phyloP scores from a whole-genome alignment of 2,797 vertebrate species.

The Anguilla obscura region DNA sequence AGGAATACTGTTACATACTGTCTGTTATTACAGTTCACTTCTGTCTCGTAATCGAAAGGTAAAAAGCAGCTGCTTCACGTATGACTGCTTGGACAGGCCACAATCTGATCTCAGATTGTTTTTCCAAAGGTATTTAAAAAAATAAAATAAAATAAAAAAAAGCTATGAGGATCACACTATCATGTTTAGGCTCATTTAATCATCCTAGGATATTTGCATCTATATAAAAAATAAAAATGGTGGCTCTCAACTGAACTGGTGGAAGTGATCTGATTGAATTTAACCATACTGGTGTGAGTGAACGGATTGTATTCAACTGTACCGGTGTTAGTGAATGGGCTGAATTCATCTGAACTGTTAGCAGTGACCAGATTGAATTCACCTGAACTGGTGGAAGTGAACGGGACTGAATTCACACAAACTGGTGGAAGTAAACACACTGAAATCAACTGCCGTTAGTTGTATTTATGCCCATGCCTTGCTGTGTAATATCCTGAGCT shows the following conservation, averaged over 20 bases:
- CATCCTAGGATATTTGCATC: neutral
- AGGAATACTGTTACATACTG: neutral
- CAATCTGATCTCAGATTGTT: neutral
- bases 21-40: neutral
- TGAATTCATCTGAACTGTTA: neutral
- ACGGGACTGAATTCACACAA: neutral
- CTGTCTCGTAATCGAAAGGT: neutral
- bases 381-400: neutral
- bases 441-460: constrained; percentile 1
- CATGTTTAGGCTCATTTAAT: neutral
- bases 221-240: neutral
- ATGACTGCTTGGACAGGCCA: neutral
- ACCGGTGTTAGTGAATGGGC: too few species aligned
- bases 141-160: neutral
- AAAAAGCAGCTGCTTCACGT: neutral
- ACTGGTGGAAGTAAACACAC: neutral
- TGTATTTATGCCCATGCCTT: constrained; percentile 25
- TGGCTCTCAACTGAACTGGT: neutral
- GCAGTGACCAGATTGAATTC: neutral
- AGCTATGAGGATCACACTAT: neutral
- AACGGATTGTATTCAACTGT: neutral
- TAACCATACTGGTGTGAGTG: neutral
- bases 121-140: neutral
- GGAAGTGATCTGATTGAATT: neutral
- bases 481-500: constrained; percentile 14